Evolutionary conservation across 2,113 vertebrate species (phyloP).

Genomic region (Alligator sinensis): DNA sequence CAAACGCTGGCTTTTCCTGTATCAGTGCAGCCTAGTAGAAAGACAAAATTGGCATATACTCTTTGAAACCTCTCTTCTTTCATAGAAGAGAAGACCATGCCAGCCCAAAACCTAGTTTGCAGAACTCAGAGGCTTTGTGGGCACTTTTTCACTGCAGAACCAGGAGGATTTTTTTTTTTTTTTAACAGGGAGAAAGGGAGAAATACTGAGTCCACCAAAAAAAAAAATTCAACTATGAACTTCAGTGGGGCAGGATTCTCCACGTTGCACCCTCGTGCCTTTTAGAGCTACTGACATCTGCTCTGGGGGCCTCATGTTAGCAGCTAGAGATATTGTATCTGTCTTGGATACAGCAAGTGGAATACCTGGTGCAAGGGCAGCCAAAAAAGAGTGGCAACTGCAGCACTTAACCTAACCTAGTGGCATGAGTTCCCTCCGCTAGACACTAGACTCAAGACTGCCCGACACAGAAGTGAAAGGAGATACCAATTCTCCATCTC

Average conservation of each 20-base stretch:
- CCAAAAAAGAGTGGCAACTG: no score
- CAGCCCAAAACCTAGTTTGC: not conserved
- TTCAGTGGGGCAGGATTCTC: not conserved
- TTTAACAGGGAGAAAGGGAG: not conserved
- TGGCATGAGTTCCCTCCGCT: not conserved
- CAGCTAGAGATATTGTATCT: not conserved
- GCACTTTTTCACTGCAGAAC: not conserved
- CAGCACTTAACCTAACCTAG: not conserved
- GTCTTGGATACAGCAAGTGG: not conserved
- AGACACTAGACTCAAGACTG: not conserved
- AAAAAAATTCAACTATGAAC: not conserved
- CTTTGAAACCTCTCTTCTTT: not conserved
- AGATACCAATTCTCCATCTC: not conserved
- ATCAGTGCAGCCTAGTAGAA: no score
- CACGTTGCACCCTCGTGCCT: no score
- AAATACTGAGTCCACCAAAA: not conserved
- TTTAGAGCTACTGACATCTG: not conserved
- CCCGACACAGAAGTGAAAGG: not conserved
- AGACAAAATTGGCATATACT: no score
- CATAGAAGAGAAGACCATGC: not conserved
- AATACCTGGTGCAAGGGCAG: not conserved
- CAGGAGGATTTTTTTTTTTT: not conserved
- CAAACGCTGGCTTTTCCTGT: no score
- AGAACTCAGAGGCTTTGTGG: not conserved
- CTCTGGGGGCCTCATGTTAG: not conserved